A percentile compares a stretch with the other conserved stretches of the same genome.
These are phyloP conservation scores for Charadrius vociferus DNA, from an alignment of 2,113 vertebrate genomes.

Conservation along the genomic window DNA sequence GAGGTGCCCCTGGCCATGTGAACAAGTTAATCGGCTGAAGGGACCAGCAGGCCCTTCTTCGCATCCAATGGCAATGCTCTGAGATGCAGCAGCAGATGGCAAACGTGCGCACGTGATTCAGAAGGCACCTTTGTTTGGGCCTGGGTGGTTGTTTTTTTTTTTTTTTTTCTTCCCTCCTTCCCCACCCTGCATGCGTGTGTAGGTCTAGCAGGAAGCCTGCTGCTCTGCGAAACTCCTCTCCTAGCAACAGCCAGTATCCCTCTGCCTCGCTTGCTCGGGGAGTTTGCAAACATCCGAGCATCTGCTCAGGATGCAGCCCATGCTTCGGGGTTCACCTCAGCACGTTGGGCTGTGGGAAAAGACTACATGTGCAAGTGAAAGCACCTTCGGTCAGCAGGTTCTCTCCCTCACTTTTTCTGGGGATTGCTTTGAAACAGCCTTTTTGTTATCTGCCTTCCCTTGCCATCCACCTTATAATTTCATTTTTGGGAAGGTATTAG, in stretches of 20 bases:
- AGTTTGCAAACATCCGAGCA: conserved; percentile 29
- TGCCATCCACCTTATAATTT: neutral
- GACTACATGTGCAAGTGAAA: neutral
- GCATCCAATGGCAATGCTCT: neutral
- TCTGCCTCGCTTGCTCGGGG: conserved; percentile 29
- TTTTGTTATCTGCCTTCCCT: neutral
- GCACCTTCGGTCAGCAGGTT: neutral
- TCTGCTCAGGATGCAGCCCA: neutral
- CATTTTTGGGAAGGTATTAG: neutral
- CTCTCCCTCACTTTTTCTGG: neutral
- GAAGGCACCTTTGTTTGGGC: conserved; percentile 75
- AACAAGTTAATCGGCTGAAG: neutral
- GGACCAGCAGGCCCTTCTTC: neutral
- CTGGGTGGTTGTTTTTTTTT: neutral
- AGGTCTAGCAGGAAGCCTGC: conserved; percentile 67
- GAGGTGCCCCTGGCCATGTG: neutral
- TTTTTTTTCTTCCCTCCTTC: neutral
- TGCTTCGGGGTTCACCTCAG: neutral
- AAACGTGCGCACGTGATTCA: rapidly evolving
- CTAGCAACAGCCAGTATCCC: conserved; percentile 77
- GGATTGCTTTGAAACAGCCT: neutral
- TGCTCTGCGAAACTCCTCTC: conserved; percentile 67
- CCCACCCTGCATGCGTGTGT: rapidly evolving
- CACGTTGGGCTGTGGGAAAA: neutral
- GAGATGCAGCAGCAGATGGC: conserved; percentile 48